phyloP scores from a whole-genome alignment of 1,140 invertebrate species.

The Agraylea sexmaculata region DNA sequence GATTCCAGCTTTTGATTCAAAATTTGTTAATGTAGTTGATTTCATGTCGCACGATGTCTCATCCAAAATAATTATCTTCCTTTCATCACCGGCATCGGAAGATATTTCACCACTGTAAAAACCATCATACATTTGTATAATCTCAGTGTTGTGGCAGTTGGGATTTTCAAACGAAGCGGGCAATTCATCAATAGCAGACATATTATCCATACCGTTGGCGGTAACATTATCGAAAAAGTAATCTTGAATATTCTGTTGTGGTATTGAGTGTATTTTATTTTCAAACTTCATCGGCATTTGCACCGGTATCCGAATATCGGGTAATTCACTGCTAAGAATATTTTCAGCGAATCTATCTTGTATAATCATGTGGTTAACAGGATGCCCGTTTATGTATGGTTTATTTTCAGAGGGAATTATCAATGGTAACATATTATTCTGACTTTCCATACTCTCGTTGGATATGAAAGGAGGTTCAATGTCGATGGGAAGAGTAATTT shows the following conservation, averaged over 20 bases:
- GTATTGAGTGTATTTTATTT: constrained; percentile 8
- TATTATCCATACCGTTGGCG: constrained; percentile 8
- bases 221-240: constrained; percentile 6
- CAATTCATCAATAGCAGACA: constrained; percentile 13
- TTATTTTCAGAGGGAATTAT: no score
- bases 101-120: constrained; percentile 5
- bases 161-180: constrained; percentile 12
- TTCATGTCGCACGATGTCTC: no score
- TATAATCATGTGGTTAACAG: no score
- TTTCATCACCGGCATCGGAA: constrained; percentile 11
- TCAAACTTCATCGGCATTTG: constrained; percentile 13
- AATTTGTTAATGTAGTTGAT: no score
- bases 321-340: constrained; percentile 13
- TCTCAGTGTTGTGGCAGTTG: not conserved
- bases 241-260: constrained; percentile 7
- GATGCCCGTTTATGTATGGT: no score
- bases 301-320: constrained; percentile 9
- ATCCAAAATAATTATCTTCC: constrained; percentile 19
- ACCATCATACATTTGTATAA: no score
- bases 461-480: no score
- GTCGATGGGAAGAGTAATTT: no score
- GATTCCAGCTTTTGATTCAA: no score
- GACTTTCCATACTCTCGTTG: no score
- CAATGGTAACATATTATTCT: no score
- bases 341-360: no score